A percentile compares a stretch with the other conserved stretches of the same genome.
Evolutionary conservation across 2,113 vertebrate species (phyloP).

Genomic region (Poeciliopsis turrubarensis): DNA sequence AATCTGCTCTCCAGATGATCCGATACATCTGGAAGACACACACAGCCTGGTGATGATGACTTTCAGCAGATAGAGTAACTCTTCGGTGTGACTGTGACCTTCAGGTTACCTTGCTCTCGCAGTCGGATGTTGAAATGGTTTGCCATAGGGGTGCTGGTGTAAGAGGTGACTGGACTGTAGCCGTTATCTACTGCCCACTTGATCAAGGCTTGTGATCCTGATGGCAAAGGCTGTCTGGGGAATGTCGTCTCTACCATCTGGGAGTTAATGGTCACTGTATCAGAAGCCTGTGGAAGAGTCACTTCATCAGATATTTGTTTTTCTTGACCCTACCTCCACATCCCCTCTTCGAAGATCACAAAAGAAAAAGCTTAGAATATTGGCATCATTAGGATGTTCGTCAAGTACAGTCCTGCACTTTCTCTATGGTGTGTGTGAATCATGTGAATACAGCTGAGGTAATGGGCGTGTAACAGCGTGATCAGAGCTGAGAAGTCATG

Average conservation of each 20-base stretch:
- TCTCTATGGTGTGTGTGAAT: constrained; percentile 35
- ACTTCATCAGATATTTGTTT: constrained; percentile 11
- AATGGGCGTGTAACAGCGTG: constrained; percentile 45
- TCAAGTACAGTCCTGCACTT: constrained; percentile 51
- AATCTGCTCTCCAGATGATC: constrained; percentile 65
- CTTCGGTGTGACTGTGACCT: neutral
- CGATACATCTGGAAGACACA: constrained; percentile 64
- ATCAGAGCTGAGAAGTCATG: constrained; percentile 47
- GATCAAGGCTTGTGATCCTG: constrained; percentile 85
- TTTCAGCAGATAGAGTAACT: constrained; percentile 31
- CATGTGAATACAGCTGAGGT: constrained; percentile 40
- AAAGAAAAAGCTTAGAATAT: constrained; percentile 23
- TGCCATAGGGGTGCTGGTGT: constrained; percentile 88
- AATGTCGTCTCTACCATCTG: constrained; percentile 64
- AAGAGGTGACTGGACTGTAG: constrained; percentile 87
- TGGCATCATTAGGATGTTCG: constrained; percentile 22
- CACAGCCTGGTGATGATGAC: constrained; percentile 5
- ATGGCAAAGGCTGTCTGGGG: constrained; percentile 80
- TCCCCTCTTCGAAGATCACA: neutral
- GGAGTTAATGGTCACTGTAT: constrained; percentile 85
- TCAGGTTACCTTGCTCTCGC: constrained; percentile 83
- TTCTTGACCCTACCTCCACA: neutral
- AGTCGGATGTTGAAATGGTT: constrained; percentile 90
- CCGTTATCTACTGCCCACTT: constrained; percentile 86
- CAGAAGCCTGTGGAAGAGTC: constrained; percentile 82